phyloP scores from a whole-genome alignment of 1,140 invertebrate species.

The Trigoniulus corallinus region DNA sequence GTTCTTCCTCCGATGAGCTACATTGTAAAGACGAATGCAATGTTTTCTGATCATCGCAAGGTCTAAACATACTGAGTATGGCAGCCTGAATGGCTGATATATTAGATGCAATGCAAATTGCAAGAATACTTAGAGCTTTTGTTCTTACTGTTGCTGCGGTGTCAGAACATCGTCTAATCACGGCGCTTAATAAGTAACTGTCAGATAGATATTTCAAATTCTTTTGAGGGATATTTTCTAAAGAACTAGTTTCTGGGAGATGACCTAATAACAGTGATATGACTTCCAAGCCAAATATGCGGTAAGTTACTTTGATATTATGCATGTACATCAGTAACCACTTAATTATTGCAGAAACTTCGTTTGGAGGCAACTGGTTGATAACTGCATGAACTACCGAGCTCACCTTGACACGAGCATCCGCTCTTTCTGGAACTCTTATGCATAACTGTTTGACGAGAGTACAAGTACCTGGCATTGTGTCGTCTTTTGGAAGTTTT shows the following conservation, averaged over 20 bases:
- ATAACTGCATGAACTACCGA: constrained; percentile 32
- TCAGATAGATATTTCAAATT: constrained; percentile 16
- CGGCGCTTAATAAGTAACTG: constrained; percentile 27
- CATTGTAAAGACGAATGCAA: neutral
- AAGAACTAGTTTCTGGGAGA: constrained; percentile 1
- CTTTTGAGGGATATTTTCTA: neutral
- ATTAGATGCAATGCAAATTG: constrained; percentile 28
- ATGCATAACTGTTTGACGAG: constrained; percentile 41
- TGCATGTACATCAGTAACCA: constrained; percentile 34
- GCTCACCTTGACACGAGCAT: constrained; percentile 36
- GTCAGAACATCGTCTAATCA: constrained; percentile 36
- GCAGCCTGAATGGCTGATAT: constrained; percentile 21
- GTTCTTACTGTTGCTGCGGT: constrained; percentile 36
- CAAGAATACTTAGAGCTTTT: constrained; percentile 35
- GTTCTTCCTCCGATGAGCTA: neutral
- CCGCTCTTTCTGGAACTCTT: constrained; percentile 37
- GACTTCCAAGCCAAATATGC: constrained; percentile 39
- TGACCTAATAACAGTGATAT: constrained; percentile 29
- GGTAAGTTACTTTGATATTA: constrained; percentile 29
- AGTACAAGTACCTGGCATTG: too few species aligned
- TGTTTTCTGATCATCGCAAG: neutral
- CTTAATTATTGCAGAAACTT: constrained; percentile 24
- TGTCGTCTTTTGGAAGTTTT: too few species aligned
- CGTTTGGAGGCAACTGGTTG: constrained; percentile 20
- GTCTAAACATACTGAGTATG: constrained; percentile 30